These are phyloP conservation scores for Coregonus ussuriensis DNA, from an alignment of 2,797 vertebrate genomes.

Conservation along the genomic window DNA sequence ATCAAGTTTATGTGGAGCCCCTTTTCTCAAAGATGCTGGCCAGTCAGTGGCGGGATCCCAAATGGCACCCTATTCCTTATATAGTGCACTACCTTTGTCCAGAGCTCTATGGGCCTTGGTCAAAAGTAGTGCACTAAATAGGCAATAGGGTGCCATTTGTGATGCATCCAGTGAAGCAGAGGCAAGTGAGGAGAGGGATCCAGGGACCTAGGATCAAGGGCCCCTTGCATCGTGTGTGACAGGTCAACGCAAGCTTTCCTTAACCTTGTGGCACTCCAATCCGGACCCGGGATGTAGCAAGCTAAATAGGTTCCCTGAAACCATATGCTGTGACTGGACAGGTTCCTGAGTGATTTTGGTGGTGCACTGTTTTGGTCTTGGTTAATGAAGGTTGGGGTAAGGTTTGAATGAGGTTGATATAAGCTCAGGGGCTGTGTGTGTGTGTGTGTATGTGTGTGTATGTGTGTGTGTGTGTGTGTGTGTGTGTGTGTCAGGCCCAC, in stretches of 20 bases:
- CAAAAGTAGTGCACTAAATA: neutral
- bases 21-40: conserved; percentile 41
- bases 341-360: conserved; percentile 53
- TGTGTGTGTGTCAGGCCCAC: no score
- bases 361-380: conserved; percentile 32
- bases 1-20: conserved; percentile 69
- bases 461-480: no score
- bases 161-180: neutral
- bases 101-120: neutral
- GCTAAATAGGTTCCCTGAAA: conserved; percentile 27
- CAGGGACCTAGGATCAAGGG: conserved; percentile 48
- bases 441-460: no score
- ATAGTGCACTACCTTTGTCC: neutral
- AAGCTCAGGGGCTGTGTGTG: conserved; percentile 42
- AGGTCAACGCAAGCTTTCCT: conserved; percentile 53
- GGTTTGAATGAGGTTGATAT: conserved; percentile 28
- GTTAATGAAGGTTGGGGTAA: conserved; percentile 42
- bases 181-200: conserved; percentile 44
- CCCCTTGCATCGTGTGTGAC: conserved; percentile 56
- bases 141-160: neutral
- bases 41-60: conserved; percentile 12
- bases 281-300: conserved; percentile 41
- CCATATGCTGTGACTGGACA: conserved; percentile 47
- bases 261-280: conserved; percentile 57
- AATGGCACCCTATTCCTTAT: neutral